phyloP scores from a whole-genome alignment of 2,888 invertebrate species.

The Furcula furcula region DNA sequence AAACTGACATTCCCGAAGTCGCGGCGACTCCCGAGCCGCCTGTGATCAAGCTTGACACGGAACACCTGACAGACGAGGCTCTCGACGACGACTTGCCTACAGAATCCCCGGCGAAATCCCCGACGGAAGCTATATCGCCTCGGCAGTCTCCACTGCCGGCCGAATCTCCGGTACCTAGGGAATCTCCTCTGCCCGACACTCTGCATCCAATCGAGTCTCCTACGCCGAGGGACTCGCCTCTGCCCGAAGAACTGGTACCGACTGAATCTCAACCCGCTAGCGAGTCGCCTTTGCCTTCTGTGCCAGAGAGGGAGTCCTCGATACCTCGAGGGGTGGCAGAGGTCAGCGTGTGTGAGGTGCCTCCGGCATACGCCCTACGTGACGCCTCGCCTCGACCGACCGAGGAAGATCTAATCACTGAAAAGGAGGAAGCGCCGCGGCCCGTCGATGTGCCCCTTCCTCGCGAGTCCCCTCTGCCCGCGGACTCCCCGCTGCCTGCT shows the following conservation, averaged over 20 bases:
- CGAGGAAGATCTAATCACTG: not conserved
- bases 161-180: constrained; percentile 19
- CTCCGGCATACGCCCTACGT: constrained; percentile 12
- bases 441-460: constrained; percentile 27
- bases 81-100: constrained; percentile 10
- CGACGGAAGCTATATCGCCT: constrained; percentile 2
- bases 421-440: constrained; percentile 18
- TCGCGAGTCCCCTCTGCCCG: constrained; percentile 23
- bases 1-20: not conserved
- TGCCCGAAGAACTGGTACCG: constrained; percentile 23
- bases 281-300: constrained; percentile 13
- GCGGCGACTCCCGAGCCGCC: constrained; percentile 7
- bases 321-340: constrained; percentile 11
- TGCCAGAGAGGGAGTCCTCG: constrained; percentile 15
- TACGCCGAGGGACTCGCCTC: constrained; percentile 18
- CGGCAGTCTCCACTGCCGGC: constrained; percentile 2
- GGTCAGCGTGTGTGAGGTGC: constrained; percentile 18
- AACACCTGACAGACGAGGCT: constrained; percentile 15
- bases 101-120: not conserved
- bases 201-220: constrained; percentile 28
- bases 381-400: constrained; percentile 1
- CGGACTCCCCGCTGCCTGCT: constrained; percentile 14
- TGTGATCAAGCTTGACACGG: constrained; percentile 26
- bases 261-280: constrained; percentile 8
- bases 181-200: constrained; percentile 22